Base-by-base conservation (phyloP, 2,888 invertebrate species). In the Ectemnius lituratus region DNA sequence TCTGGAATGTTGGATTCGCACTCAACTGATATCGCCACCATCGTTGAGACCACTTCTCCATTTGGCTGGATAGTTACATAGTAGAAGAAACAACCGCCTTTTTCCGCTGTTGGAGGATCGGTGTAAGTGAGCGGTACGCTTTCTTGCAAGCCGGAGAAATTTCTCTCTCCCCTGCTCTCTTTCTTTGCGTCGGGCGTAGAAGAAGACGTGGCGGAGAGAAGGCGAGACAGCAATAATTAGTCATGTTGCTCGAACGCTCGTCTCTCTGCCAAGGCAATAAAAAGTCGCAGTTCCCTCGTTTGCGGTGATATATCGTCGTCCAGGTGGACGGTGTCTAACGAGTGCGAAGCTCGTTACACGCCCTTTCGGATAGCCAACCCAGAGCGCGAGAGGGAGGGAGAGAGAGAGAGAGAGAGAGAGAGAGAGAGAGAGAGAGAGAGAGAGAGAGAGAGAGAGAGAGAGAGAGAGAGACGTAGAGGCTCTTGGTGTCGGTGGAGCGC, bases 311-410 rank as follows among this genome's bases (percentile, higher is more conserved):
- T 80, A 82, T 82, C 79, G 80, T 66, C 46, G 67, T 47, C 80
- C 82, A 82, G 82, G 82, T 82, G 82, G 83, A 70, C 71, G 73
- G 76, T 67, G 73, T 80, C 83, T 73, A 66, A 60, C 62, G 67
- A 63, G 52, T n/a, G 60, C 65, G 37, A n/a, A 37, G 62, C 47
- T 72, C 73, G 47, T 58, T 23, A 58, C 63, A 18, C 57, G 69
- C 78, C 70, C 76, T 81, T 37, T 81, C 70, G 76, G 64, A 68
- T 62, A 70, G 66, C 66, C 58, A 72, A 66, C 74, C 76, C 76
- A 56, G 66, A 45, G 57, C 27, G 18, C 66, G 60, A 52, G 1
- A 11, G n/a, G 37, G 52, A 0, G 52, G 8, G 2, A 52, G 11
- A 8, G 37, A 37, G 37, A 37, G 37, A 37, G 37, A 37, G 37